A percentile compares a stretch with the other conserved stretches of the same genome.
phyloP scores from a whole-genome alignment of 1,140 invertebrate genomes.

The Glossosoma conforme region DNA sequence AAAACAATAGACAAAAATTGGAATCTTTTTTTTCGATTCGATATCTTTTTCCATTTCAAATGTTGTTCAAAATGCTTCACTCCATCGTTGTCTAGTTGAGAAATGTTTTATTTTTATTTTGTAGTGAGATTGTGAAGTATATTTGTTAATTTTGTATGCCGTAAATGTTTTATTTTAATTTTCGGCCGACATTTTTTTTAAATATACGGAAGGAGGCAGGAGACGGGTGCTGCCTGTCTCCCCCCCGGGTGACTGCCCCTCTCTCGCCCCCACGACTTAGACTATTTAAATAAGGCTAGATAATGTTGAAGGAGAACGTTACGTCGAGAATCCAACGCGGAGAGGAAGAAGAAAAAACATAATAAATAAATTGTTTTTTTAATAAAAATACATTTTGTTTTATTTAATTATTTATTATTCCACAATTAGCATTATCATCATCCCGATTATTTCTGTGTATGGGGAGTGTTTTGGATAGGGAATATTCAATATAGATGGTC shows the following conservation, averaged over 20 bases:
- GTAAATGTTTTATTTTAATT: too few species aligned
- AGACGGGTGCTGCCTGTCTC: background rate
- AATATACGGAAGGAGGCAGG: too few species aligned
- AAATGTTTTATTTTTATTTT: background rate
- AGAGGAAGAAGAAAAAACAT: background rate
- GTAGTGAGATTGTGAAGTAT: background rate
- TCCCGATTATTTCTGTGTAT: background rate
- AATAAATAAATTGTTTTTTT: constrained; percentile 7
- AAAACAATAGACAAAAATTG: too few species aligned
- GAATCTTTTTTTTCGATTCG: too few species aligned
- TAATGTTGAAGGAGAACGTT: constrained; percentile 1
- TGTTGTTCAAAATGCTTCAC: too few species aligned
- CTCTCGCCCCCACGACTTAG: constrained; percentile 1
- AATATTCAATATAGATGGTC: background rate
- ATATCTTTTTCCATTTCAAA: too few species aligned
- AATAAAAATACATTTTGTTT: background rate
- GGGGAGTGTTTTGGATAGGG: background rate
- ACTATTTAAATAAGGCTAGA: constrained; percentile 8
- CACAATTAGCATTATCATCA: background rate
- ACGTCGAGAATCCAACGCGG: background rate
- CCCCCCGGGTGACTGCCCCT: background rate
- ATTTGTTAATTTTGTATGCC: too few species aligned
- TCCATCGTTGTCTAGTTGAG: background rate
- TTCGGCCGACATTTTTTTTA: too few species aligned
- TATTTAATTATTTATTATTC: background rate